Evolutionary conservation across 2,888 invertebrate genomes (phyloP).

Genomic region (Aquatica leii): DNA sequence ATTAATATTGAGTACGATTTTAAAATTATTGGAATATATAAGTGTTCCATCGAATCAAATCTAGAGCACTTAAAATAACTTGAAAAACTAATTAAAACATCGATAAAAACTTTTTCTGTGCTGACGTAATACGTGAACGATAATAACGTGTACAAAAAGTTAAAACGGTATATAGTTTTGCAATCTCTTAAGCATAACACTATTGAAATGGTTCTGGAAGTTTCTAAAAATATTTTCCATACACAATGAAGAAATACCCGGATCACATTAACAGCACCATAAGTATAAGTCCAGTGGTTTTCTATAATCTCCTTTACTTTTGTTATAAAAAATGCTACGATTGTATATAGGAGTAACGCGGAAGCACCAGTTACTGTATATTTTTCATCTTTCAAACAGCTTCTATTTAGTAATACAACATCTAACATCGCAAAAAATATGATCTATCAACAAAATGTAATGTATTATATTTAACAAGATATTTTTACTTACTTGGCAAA

Average conservation of each 20-base stretch:
- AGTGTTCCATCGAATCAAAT: conserved; percentile 74
- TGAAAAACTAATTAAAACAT: conserved; percentile 67
- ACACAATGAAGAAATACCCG: neutral
- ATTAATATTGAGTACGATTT: conserved; percentile 64
- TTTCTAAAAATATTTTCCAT: conserved; percentile 72
- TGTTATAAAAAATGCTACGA: conserved; percentile 56
- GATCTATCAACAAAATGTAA: neutral
- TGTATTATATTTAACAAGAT: neutral
- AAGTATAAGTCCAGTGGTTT: conserved; percentile 37
- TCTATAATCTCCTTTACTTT: conserved; percentile 50
- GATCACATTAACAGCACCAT: conserved; percentile 56
- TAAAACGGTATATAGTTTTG: conserved; percentile 74
- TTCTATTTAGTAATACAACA: conserved; percentile 42
- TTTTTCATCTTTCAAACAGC: conserved; percentile 31
- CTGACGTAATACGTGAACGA: conserved; percentile 75
- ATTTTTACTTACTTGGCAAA: conserved; percentile 52
- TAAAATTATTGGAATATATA: conserved; percentile 73
- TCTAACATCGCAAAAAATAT: conserved; percentile 45
- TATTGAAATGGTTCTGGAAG: conserved; percentile 74
- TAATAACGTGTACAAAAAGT: conserved; percentile 67
- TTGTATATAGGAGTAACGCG: conserved; percentile 57
- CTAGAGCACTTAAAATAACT: conserved; percentile 66
- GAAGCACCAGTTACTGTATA: conserved; percentile 53
- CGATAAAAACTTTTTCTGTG: conserved; percentile 74
- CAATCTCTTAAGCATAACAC: conserved; percentile 75